Evolutionary conservation across 2,888 invertebrate genomes (phyloP), one percentile per base, ranked within the genome.

Genomic region (Clusia tigrina): DNA sequence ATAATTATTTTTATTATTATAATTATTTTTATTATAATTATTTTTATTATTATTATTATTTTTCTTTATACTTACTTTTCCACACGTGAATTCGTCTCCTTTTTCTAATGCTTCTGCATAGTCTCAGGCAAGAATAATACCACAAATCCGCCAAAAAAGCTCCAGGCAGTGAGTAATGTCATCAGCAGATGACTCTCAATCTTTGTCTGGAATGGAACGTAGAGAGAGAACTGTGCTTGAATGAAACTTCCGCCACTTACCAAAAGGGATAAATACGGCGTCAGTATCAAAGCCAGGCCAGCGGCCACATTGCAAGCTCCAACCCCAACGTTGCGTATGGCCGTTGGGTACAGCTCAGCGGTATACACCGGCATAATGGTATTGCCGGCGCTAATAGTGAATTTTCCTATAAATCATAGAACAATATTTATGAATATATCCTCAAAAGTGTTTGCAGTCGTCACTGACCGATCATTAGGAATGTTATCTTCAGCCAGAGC

Each of bases 51-150:
- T n/a, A n/a, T n/a, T n/a, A n/a, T n/a, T n/a, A n/a, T n/a, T n/a
- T n/a, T n/a, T n/a, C n/a, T n/a, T n/a, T n/a, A n/a, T n/a, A 67
- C 74, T 72, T 69, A 75, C 74, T 75, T 75, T 62, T 72, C 71
- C 62, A 71, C 74, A 18, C 69, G 69, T 46, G 73, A 54, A 63
- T 74, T 70, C 70, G 52, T 52, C n/a, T n/a, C n/a, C 17, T 58
- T 25, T 20, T 58, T 48, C 32, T 25, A 24, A 53, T 58, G 58
- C 37, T 52, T 22, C n/a, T 32, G 9, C 58, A 58, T 58, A 2
- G 92, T 92, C 83, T 94, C 94, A 0, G 93, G 93, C 56, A 94
- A 85, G 63, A 92, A 86, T 24, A 93, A 85, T 0, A 92, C 89
- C 51, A 90, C 87, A 37, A 89, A 82, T 2, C 93, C 93, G 2